These are phyloP conservation scores for Tuta absoluta DNA, from an alignment of 2,888 invertebrate genomes.

Conservation along the genomic window DNA sequence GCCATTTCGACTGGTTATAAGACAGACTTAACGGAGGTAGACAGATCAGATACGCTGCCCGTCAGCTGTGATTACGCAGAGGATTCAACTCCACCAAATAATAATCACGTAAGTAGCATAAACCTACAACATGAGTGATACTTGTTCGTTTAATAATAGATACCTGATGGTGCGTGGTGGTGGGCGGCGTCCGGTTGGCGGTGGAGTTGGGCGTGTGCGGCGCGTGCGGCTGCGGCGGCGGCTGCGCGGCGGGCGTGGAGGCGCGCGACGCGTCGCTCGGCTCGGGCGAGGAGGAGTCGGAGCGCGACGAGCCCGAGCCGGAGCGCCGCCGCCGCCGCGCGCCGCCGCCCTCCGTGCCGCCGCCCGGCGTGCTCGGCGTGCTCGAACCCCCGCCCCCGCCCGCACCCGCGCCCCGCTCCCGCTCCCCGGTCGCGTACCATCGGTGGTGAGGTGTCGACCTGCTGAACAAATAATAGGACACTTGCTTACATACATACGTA, in stretches of 20 bases:
- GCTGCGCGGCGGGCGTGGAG: slow-evolving; percentile 74
- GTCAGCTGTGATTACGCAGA: no score
- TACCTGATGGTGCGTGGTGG: slow-evolving; percentile 59
- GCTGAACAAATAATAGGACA: background rate
- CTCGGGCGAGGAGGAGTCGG: slow-evolving; percentile 82
- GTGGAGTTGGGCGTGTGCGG: slow-evolving; percentile 45
- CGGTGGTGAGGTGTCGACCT: slow-evolving; percentile 40
- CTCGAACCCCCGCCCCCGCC: slow-evolving; percentile 46
- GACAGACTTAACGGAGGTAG: no score
- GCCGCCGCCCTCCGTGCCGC: slow-evolving; percentile 53
- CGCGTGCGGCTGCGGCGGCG: slow-evolving; percentile 59
- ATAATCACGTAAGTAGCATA: no score
- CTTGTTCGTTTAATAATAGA: no score
- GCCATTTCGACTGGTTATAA: no score
- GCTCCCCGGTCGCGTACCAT: slow-evolving; percentile 71
- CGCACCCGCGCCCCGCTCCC: slow-evolving; percentile 49
- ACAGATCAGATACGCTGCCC: no score
- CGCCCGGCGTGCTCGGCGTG: slow-evolving; percentile 75
- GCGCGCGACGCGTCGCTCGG: slow-evolving; percentile 82
- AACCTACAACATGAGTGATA: no score
- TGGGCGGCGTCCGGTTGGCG: slow-evolving; percentile 54
- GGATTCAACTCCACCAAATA: no score
- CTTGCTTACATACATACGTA: background rate
- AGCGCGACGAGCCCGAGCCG: slow-evolving; percentile 77
- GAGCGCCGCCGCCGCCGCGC: slow-evolving; percentile 78